A percentile compares a stretch with the other conserved stretches of the same genome.
phyloP scores from a whole-genome alignment of 2,113 vertebrate genomes.

The Calcarius ornatus region DNA sequence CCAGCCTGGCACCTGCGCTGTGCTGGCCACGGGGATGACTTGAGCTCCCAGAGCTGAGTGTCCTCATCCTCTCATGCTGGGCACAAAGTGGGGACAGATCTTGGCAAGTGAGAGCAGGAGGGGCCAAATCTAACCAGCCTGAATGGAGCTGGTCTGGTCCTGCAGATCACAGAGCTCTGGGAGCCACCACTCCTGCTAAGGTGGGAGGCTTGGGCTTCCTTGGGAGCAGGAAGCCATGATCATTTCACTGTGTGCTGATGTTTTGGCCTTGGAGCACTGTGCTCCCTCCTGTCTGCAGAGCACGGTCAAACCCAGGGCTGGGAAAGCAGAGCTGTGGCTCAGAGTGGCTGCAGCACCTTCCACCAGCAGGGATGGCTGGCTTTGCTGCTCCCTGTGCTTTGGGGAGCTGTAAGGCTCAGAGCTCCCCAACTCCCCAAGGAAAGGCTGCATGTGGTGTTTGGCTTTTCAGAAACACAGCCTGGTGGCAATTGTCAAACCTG shows the following conservation, averaged over 20 bases:
- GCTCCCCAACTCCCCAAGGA: not conserved
- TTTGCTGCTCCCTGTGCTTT: not conserved
- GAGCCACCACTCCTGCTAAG: not conserved
- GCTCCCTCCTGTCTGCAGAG: not conserved
- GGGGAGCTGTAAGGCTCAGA: not conserved
- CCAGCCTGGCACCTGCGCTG: not conserved
- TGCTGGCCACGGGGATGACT: not conserved
- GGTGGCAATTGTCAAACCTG: not conserved
- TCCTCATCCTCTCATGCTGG: rapidly evolving
- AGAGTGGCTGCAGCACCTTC: not conserved
- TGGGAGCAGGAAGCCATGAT: not conserved
- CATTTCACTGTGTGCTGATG: not conserved
- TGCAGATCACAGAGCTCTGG: not conserved
- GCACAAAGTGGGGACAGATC: not conserved
- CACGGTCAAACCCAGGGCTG: not conserved
- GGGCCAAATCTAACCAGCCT: not conserved
- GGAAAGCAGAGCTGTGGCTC: not conserved
- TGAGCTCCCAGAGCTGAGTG: not conserved
- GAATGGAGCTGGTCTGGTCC: not conserved
- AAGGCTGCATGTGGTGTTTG: not conserved
- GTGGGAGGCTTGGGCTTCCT: not conserved
- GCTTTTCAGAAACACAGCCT: not conserved
- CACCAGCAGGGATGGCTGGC: not conserved
- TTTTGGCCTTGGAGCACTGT: not conserved
- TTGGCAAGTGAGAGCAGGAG: not conserved